phyloP scores from a whole-genome alignment of 2,888 invertebrate species.

The Blastobasis lacticolella region DNA sequence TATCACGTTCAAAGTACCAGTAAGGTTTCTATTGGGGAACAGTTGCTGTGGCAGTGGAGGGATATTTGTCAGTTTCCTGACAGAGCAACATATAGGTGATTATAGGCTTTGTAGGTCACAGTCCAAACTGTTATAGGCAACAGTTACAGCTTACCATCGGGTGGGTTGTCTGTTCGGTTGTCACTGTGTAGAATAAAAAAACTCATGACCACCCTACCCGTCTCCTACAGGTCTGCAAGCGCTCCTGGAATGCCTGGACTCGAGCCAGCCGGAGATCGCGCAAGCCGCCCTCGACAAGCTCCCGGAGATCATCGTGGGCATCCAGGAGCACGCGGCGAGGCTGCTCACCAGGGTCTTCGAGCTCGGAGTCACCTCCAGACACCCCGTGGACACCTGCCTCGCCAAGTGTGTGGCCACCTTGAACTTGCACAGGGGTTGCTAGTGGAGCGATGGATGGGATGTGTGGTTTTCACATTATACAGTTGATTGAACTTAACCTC shows the following conservation, averaged over 20 bases:
- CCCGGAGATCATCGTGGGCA: conserved; percentile 86
- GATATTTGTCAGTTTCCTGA: too few relatives aligned
- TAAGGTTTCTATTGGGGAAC: too few relatives aligned
- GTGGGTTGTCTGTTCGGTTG: too few relatives aligned
- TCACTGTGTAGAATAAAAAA: too few relatives aligned
- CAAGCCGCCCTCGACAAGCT: conserved; percentile 86
- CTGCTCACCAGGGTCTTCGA: conserved; percentile 88
- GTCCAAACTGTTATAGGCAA: too few relatives aligned
- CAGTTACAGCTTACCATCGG: too few relatives aligned
- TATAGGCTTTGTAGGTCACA: too few relatives aligned
- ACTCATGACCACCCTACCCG: not conserved
- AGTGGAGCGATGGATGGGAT: too few relatives aligned
- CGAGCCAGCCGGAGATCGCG: conserved; percentile 84
- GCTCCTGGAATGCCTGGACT: conserved; percentile 87
- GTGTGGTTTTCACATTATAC: not conserved
- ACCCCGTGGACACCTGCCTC: conserved; percentile 84
- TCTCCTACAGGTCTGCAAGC: conserved; percentile 77
- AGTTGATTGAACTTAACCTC: too few relatives aligned
- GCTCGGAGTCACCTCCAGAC: conserved; percentile 84
- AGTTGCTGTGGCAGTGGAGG: too few relatives aligned
- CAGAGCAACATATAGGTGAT: too few relatives aligned
- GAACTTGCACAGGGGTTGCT: conserved; percentile 88
- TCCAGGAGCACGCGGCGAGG: conserved; percentile 88
- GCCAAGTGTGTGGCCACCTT: conserved; percentile 86
- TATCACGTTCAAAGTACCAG: too few relatives aligned